Conservation (phyloP, 2,113 vertebrate genomes). For the Leucopsar rothschildi region DNA sequence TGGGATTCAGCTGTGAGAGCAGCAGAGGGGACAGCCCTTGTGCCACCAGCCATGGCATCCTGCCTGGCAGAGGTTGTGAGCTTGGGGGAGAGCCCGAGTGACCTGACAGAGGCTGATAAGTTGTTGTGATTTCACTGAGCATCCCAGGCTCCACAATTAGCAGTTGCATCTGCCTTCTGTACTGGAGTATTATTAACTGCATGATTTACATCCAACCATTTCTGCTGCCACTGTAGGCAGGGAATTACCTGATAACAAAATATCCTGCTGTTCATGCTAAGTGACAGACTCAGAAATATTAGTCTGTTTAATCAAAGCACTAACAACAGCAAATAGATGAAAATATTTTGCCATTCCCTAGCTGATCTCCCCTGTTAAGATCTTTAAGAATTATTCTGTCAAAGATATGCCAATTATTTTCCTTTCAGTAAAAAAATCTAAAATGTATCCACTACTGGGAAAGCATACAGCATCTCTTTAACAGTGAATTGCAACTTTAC, state of each 20-base stretch:
- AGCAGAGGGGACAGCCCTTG: background rate
- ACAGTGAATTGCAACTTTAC: background rate
- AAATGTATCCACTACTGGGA: background rate
- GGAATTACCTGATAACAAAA: constrained; percentile 54
- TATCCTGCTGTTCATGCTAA: constrained; percentile 43
- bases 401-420: constrained; percentile 40
- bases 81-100: background rate
- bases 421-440: background rate
- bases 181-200: background rate
- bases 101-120: background rate
- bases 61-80: background rate
- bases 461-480: background rate
- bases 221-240: constrained; percentile 9
- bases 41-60: background rate
- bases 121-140: background rate
- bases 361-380: background rate
- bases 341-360: constrained; percentile 51
- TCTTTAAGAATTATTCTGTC: background rate
- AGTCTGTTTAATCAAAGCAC: constrained; percentile 45
- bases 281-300: constrained; percentile 48
- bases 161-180: background rate
- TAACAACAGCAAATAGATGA: background rate
- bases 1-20: rapidly evolving
- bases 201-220: constrained; percentile 21
- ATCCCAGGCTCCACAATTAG: background rate